Evolutionary conservation across 2,113 vertebrate genomes (phyloP).

Genomic region (Oenanthe oenanthe): DNA sequence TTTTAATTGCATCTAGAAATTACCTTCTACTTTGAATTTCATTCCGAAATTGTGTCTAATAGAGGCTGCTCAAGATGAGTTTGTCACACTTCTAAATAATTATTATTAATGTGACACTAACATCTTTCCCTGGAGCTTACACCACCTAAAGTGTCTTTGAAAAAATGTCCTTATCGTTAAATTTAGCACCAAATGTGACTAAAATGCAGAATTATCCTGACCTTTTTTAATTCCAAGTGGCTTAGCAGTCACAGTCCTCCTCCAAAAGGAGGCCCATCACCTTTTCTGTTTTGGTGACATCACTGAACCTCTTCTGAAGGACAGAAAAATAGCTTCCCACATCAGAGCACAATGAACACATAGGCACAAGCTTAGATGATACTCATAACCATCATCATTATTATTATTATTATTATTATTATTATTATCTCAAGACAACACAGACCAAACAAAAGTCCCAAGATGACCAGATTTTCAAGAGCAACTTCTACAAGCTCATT

Average conservation of each 20-base stretch:
- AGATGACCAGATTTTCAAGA: neutral
- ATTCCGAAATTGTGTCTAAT: neutral
- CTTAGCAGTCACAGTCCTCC: neutral
- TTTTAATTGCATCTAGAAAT: constrained; percentile 45
- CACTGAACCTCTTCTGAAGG: neutral
- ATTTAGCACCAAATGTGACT: neutral
- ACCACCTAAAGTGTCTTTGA: neutral
- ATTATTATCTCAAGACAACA: neutral
- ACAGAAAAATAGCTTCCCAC: neutral
- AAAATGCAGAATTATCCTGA: constrained; percentile 8
- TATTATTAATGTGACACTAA: constrained; percentile 30
- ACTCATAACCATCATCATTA: neutral
- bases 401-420: neutral
- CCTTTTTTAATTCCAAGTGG: neutral
- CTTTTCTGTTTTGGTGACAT: neutral
- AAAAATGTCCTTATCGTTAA: neutral
- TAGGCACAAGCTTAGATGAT: neutral
- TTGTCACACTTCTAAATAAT: constrained; percentile 39
- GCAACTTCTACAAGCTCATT: neutral
- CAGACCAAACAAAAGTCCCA: neutral
- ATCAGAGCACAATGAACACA: neutral
- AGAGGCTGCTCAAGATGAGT: constrained; percentile 10
- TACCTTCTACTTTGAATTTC: constrained; percentile 28
- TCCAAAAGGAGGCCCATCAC: neutral
- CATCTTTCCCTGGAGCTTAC: neutral